phyloP scores from a whole-genome alignment of 2,888 invertebrate species.

The Drosophila pseudotakahashii region DNA sequence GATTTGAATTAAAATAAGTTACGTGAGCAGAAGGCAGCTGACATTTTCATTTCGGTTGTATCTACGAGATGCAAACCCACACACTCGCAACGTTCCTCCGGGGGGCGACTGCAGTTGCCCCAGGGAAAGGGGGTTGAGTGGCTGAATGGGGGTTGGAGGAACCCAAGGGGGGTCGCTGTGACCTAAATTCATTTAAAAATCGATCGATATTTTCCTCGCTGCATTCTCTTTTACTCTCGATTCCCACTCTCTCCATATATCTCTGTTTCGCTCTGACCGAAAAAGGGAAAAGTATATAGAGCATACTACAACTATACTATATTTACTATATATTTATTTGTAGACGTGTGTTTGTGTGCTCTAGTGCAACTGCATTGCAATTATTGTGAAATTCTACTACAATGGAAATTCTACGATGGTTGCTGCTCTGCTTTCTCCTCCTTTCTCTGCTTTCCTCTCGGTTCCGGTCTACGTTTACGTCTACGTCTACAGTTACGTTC shows the following conservation, averaged over 20 bases:
- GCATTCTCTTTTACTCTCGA: conserved; percentile 34
- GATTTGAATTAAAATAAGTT: conserved; percentile 79
- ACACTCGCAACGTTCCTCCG: background rate
- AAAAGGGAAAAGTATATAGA: conserved; percentile 73
- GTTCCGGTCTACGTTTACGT: conserved; percentile 33
- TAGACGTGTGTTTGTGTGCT: conserved; percentile 11
- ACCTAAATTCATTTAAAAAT: conserved; percentile 79
- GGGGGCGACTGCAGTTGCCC: conserved; percentile 20
- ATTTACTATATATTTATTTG: conserved; percentile 40
- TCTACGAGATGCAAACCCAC: conserved; percentile 56
- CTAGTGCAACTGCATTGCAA: conserved; percentile 57
- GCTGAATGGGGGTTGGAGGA: background rate
- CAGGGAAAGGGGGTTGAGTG: conserved; percentile 18
- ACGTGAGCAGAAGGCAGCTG: conserved; percentile 70
- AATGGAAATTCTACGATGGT: conserved; percentile 66
- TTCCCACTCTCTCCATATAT: conserved; percentile 6
- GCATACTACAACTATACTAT: conserved; percentile 64
- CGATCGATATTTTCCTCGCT: conserved; percentile 69
- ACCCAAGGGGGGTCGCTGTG: conserved; percentile 39
- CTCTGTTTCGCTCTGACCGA: conserved; percentile 49
- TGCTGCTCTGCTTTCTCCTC: conserved; percentile 26
- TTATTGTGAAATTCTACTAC: conserved; percentile 78
- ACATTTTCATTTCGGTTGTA: conserved; percentile 62
- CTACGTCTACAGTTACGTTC: conserved; percentile 57
- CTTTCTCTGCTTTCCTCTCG: conserved; percentile 16